A percentile compares a stretch with the other conserved stretches of the same genome.
Evolutionary conservation across 2,113 vertebrate species (phyloP).

Genomic region (Rhinolophus sinicus): DNA sequence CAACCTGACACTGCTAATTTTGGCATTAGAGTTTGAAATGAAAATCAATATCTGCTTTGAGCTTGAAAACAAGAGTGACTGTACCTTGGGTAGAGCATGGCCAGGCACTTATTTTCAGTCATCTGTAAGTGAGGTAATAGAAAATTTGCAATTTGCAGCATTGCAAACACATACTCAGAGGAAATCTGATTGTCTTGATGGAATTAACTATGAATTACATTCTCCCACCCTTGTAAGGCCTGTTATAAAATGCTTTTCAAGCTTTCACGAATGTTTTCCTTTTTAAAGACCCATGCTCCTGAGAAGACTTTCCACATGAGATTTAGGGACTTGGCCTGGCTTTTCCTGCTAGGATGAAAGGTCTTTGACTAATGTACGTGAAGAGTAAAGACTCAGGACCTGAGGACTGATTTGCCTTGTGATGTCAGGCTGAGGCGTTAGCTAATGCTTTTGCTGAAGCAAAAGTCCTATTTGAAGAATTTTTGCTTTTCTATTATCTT

Average conservation of each 20-base stretch:
- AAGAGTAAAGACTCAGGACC: background rate
- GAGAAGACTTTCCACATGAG: background rate
- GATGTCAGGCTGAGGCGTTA: background rate
- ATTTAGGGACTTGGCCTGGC: background rate
- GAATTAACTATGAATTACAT: background rate
- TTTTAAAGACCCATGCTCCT: background rate
- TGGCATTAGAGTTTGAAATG: constrained; percentile 70
- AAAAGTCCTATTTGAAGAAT: background rate
- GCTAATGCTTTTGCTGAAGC: background rate
- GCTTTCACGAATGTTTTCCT: background rate
- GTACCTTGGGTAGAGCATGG: background rate
- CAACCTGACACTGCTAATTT: constrained; percentile 74
- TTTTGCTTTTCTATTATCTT: background rate
- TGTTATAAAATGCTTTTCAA: background rate
- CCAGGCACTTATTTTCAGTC: constrained; percentile 40
- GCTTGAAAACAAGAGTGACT: constrained; percentile 42
- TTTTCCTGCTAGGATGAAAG: background rate
- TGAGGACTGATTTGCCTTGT: background rate
- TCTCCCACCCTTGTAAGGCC: background rate
- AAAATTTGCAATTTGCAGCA: constrained; percentile 12
- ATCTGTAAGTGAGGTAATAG: constrained; percentile 33
- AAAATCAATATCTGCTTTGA: constrained; percentile 71
- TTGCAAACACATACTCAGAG: background rate
- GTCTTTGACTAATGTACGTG: background rate
- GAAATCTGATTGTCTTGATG: background rate